Base-by-base conservation (phyloP, 1,140 invertebrate genomes). In the Pissodes strobi region DNA sequence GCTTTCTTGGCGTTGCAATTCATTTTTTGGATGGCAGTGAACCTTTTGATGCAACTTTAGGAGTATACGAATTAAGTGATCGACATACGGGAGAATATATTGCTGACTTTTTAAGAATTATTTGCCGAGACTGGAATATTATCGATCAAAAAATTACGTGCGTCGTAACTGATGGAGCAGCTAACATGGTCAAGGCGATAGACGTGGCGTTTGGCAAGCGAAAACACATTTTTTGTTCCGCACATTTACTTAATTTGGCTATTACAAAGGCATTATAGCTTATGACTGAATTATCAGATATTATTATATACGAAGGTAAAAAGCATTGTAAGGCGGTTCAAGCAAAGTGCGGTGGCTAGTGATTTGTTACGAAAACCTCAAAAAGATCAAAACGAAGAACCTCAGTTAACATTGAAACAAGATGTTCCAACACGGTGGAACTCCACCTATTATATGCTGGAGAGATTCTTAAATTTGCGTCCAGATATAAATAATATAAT, bases 71-170 rank as follows among this genome's bases (percentile, higher is more conserved):
- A 43, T 43, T 43, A 13, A 43, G 41, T 43, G 41, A 43, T 10
- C 41, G 41, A 13, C 41, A 43, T 43, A 43, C 41, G 4, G 41
- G 41, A 34, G 41, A 43, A 9, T 43, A 43, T 43, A 43, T 43
- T 17, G 10, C 41, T 17, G 41, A 43, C 6, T 43, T 43, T 17
- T 43, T 43, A 43, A 13, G 6, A 43, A 43, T 6, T 43, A 43
- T 43, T 9, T 43, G 9, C 13, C 9, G 17, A 43, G n/a, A n/a
- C n/a, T 43, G 41, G 15, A 43, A 43, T 43, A 43, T 43, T 43
- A 10, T 8, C 13, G 41, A 43, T 17, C 5, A 43, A 10, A 43
- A 43, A 43, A 43, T 43, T 34, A 34, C 30, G 6, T 34, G 30
- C 30, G n/a, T 34, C n/a, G n/a, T n/a, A n/a, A n/a, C n/a, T n/a